A percentile compares a stretch with the other conserved stretches of the same genome.
Evolutionary conservation across 1,140 invertebrate species (phyloP).

Genomic region (Oncopeltus fasciatus): DNA sequence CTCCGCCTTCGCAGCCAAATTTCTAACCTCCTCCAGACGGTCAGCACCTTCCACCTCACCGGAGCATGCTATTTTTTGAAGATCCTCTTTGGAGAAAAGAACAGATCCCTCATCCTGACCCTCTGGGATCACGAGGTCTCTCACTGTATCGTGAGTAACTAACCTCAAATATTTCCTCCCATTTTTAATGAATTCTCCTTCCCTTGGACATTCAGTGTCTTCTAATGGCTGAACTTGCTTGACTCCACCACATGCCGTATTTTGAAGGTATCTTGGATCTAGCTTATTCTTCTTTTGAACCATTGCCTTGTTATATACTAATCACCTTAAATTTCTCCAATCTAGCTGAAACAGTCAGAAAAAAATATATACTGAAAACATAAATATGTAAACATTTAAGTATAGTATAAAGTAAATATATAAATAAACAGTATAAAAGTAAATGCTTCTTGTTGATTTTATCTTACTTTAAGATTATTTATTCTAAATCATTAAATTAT

Average conservation of each 20-base stretch:
- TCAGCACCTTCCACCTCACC: conserved; percentile 5
- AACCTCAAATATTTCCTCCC: conserved; percentile 12
- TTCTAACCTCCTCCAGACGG: neutral
- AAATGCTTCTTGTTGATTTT: no score
- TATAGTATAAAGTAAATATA: no score
- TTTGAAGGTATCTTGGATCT: neutral
- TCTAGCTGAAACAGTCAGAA: no score
- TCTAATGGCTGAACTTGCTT: neutral
- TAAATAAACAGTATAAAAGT: no score
- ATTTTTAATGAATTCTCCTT: conserved; percentile 14
- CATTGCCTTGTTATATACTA: no score
- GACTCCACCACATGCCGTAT: neutral
- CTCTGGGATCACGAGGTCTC: conserved; percentile 16
- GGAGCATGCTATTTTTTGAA: conserved; percentile 1
- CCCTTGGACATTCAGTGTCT: neutral
- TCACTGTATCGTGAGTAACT: conserved; percentile 11
- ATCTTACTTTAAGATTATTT: no score
- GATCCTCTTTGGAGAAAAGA: conserved; percentile 9
- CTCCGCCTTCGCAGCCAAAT: conserved; percentile 2
- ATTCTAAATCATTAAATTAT: no score
- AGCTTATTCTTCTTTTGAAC: neutral
- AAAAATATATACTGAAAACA: no score
- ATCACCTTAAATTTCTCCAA: no score
- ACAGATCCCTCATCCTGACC: neutral
- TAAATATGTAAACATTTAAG: no score